Conservation (phyloP, 1,140 invertebrate genomes). For the Drosophila nebulosa region DNA sequence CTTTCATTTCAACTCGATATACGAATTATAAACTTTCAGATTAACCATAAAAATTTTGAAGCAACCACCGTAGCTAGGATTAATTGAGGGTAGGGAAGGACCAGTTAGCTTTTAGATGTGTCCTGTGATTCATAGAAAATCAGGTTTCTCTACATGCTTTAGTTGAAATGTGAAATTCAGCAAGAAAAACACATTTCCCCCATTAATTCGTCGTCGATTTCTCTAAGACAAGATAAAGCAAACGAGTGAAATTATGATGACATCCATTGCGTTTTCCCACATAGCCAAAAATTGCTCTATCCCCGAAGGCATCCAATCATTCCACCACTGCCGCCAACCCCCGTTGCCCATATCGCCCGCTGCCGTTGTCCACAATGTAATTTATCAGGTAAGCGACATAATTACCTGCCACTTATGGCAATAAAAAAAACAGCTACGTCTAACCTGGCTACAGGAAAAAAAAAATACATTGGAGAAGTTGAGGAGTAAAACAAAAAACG, state of each 20-base stretch:
- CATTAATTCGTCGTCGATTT: background rate
- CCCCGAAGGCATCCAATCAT: constrained; percentile 7
- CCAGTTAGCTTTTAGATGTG: background rate
- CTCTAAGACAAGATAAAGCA: background rate
- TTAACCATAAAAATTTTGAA: too few relatives aligned
- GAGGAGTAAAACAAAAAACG: background rate
- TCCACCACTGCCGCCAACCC: background rate
- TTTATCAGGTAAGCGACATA: constrained; percentile 80
- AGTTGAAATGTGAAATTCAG: background rate
- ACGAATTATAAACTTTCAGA: too few relatives aligned
- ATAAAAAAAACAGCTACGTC: constrained; percentile 58
- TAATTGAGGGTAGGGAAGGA: background rate
- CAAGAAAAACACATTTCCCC: background rate
- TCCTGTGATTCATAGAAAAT: background rate
- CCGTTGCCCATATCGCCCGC: constrained; percentile 32
- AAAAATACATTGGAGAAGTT: background rate
- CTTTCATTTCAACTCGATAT: too few relatives aligned
- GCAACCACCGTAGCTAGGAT: too few relatives aligned
- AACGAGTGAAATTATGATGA: constrained; percentile 4
- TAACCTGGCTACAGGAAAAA: constrained; percentile 6
- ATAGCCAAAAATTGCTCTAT: constrained; percentile 31
- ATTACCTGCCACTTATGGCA: constrained; percentile 80
- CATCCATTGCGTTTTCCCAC: constrained; percentile 7
- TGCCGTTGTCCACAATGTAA: constrained; percentile 74
- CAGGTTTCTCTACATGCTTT: background rate